Base-by-base conservation (phyloP, 2,888 invertebrate genomes). In the Julus scanicus region DNA sequence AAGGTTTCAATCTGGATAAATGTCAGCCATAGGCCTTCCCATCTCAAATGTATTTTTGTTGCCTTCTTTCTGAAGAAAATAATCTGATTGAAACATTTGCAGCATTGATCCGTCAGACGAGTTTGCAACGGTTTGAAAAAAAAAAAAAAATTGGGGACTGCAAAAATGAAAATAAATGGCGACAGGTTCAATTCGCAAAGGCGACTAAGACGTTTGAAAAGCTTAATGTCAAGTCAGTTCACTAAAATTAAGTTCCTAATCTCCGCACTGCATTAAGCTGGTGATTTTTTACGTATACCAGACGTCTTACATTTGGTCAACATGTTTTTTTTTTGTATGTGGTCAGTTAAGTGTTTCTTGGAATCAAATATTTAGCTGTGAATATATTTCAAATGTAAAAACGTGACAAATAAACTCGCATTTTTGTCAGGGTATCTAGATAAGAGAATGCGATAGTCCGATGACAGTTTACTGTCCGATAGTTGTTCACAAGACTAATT, bases 221-320 rank as follows among this genome's bases (percentile, higher is more conserved):
- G 84, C 84, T 84, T 84, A 84, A 44, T 84, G 84, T 84, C 84
- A 84, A 39, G 84, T 63, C 63, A 63, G n/a, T n/a, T 63, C 63
- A 8, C 63, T n/a, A 20, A 63, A 63, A n/a, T 63, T 63, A 63
- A 63, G 63, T 63, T 63, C 63, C 2, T 63, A 63, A 63, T 63
- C 63, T 15, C 2, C 53, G 53, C 53, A 53, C 11, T 53, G 53
- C 53, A 53, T 53, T 15, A 15, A 53, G 53, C 15, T 6, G 13
- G 13, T 63, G 6, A 4, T n/a, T 63, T 63, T 17, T 63, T 17
- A 2, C 63, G 2, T 13, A n/a, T n/a, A n/a, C 2, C 15, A 53
- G n/a, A 63, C 63, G 2, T 5, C 63, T 63, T 2, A 4, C 63
- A 63, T 63, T 20, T 63, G 13, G 63, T 63, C 63, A 63, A 8